Evolutionary conservation across 2,888 invertebrate species (phyloP), one percentile per base, ranked within the genome.

Genomic region (Eupeodes latifasciatus): DNA sequence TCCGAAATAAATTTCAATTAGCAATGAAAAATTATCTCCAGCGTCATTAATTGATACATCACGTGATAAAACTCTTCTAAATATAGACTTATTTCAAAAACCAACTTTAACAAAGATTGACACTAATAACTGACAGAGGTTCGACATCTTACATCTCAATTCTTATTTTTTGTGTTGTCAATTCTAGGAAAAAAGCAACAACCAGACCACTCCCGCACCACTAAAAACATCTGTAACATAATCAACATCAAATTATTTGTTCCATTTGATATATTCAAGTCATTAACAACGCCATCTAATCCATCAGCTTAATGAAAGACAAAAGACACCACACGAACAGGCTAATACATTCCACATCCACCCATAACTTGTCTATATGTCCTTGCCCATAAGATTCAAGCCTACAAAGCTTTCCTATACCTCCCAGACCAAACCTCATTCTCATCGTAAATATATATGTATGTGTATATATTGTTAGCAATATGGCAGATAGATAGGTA

Each of bases 241-340:
- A 84, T 84, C 81, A 84, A 88, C 80, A 84, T 84, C 80, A 76
- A 88, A 84, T 81, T 84, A 84, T 88, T 88, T 88, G 77, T 78
- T 88, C 74, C 53, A 80, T 80, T 80, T 88, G 84, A 88, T 84
- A 77, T 71, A 80, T 74, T 59, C 80, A 75, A 88, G 85, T 81
- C 85, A 81, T 78, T 88, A 88, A 85, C 69, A 81, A 85, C 75
- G 77, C 75, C 85, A 85, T 77, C 77, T 81, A 81, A 85, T 88
- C 88, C 85, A 88, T 88, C 88, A 85, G 85, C 69, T 78, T 81
- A 85, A 85, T 88, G 77, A 85, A 81, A 77, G 69, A 78, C 78
- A 85, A 88, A 88, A 69, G 57, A 64, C 59, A 75, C 62, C 81
- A 59, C 81, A 81, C 51, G 71, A 82, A 57, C 61, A 67, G 44